Evolutionary conservation across 2,888 invertebrate species (phyloP).

Genomic region (Tenthredo livida): DNA sequence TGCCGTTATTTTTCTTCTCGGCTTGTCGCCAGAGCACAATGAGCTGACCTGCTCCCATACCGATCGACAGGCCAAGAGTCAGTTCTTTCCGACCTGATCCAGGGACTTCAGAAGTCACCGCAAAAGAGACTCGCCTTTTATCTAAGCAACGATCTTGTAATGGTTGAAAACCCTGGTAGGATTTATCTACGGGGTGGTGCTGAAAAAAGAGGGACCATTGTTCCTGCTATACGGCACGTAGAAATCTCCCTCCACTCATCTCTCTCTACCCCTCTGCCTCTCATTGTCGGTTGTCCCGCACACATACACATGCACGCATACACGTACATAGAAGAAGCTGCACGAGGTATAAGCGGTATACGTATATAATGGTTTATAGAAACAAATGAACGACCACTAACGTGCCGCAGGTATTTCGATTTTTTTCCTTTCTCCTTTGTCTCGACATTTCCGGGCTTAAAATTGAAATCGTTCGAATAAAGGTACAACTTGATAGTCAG

Average conservation of each 20-base stretch:
- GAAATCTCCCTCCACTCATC: conserved; percentile 55
- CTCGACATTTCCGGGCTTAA: conserved; percentile 1
- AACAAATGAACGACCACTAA: conserved; percentile 37
- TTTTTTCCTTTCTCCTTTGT: conserved; percentile 27
- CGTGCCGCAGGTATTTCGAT: conserved; percentile 48
- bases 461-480: conserved; percentile 32
- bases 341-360: neutral
- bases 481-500: neutral
- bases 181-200: conserved; percentile 51
- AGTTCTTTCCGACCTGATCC: conserved; percentile 23
- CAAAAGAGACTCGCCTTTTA: conserved; percentile 36
- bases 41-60: conserved; percentile 42
- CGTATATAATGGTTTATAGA: conserved; percentile 36
- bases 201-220: conserved; percentile 46
- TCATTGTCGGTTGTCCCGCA: conserved; percentile 52
- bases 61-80: conserved; percentile 43
- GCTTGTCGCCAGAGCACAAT: conserved; percentile 48
- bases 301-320: neutral
- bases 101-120: conserved; percentile 43
- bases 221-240: conserved; percentile 57
- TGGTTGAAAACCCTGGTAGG: conserved; percentile 47
- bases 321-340: conserved; percentile 4
- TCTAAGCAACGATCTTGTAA: conserved; percentile 50
- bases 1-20: conserved; percentile 35
- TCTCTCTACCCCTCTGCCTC: conserved; percentile 17